Evolutionary conservation across 2,888 invertebrate genomes (phyloP).

Genomic region (Drosophila algonquin): DNA sequence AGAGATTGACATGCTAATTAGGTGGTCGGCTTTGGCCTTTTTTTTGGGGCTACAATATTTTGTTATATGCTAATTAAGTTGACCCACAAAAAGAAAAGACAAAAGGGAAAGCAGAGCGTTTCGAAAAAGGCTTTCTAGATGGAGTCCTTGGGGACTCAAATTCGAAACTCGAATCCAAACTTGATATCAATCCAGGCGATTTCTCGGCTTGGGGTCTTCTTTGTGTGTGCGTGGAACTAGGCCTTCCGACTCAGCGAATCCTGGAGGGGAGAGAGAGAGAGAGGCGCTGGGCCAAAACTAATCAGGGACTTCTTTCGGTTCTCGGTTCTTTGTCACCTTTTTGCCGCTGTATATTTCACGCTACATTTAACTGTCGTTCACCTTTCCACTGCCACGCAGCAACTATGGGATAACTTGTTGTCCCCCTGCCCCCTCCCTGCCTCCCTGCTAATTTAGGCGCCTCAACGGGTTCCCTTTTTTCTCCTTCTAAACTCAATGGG

Average conservation of each 20-base stretch:
- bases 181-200: constrained; percentile 29
- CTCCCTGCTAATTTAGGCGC: constrained; percentile 63
- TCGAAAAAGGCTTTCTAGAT: neutral
- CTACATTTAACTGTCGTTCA: constrained; percentile 49
- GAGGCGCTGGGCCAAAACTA: constrained; percentile 49
- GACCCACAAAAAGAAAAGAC: constrained; percentile 11
- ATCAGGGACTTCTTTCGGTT: constrained; percentile 54
- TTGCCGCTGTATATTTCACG: constrained; percentile 51
- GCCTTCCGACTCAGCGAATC: constrained; percentile 65
- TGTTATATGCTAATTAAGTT: constrained; percentile 38
- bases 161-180: constrained; percentile 1
- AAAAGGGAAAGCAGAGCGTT: neutral
- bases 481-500: constrained; percentile 60
- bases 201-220: constrained; percentile 6
- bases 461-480: constrained; percentile 36
- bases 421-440: neutral
- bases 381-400: constrained; percentile 31
- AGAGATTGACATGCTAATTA: constrained; percentile 68
- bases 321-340: constrained; percentile 36
- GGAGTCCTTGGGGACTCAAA: neutral
- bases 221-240: constrained; percentile 40
- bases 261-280: too few relatives aligned
- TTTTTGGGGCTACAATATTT: constrained; percentile 37
- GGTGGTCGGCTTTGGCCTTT: constrained; percentile 41
- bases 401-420: constrained; percentile 30